Base-by-base conservation (phyloP, 1,140 invertebrate species). In the Pogonomyrmex barbatus region DNA sequence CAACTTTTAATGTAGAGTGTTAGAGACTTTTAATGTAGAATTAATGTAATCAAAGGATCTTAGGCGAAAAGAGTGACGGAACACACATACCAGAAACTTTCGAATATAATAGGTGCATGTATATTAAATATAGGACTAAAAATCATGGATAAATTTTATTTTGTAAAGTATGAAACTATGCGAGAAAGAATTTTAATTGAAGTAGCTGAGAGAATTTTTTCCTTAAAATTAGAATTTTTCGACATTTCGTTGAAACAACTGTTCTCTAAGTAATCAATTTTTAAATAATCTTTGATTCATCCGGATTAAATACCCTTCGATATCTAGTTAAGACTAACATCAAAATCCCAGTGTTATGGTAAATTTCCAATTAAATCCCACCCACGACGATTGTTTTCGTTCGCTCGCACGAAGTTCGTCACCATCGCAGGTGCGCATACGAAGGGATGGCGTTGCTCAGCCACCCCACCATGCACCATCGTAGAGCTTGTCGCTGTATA, bases 381-480 rank as follows among this genome's bases (percentile, higher is more conserved):
- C 42, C 79, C 45, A 83, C 79, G n/a, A 73, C 10, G 14, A 60
- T 75, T 83, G 79, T 83, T 83, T 83, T 83, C 56, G 42, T 73
- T 47, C 36, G 4, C 33, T 67, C 12, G 9, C 17, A 68, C 52
- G 14, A 63, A 56, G 75, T 86, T 76, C 14, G 56, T 86, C 75
- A 65, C 56, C 83, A 60, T 89, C 87, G 88, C 88, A 89, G 88
- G 87, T 83, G 88, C 88, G 88, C 87, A 42, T 63, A 56, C 39
- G 33, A 58, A 79, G 86, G 86, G 75, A 24, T 82, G 88, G 45
- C 86, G 75, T 54, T 62, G 33, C 50, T 70, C 60, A 36, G 36
- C 56, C 58, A 71, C 84, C 63, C 88, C 88, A 88, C 87, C 77
- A 78, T 77, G 56, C 17, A 67, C 54, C 60, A 76, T 83, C 36